phyloP scores from a whole-genome alignment of 1,140 invertebrate genomes.

The Calliphora vicina region DNA sequence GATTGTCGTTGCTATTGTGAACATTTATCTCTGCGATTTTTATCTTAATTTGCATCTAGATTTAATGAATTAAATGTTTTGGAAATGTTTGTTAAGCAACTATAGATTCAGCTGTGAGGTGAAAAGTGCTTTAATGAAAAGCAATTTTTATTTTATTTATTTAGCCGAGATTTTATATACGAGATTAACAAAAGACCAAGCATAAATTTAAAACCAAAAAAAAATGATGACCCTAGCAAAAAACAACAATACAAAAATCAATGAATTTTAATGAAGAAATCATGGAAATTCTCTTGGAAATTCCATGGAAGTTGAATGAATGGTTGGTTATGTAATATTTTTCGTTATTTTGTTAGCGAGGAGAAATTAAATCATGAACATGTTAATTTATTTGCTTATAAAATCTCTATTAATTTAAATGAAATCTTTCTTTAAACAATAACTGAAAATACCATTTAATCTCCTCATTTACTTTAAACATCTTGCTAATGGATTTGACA shows the following conservation, averaged over 20 bases:
- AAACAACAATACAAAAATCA: neutral
- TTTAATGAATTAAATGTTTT: conserved; percentile 36
- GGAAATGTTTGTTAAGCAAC: neutral
- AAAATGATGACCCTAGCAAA: neutral
- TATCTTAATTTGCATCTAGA: conserved; percentile 40
- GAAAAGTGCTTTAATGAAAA: conserved; percentile 14
- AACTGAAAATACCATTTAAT: conserved; percentile 17
- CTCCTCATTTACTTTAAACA: conserved; percentile 28
- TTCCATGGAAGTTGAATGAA: no score
- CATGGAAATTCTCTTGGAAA: neutral
- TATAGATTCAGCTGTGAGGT: conserved; percentile 12
- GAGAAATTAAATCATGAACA: no score
- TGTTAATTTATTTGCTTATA: no score
- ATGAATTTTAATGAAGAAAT: neutral
- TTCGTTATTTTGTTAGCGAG: no score
- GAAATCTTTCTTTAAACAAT: conserved; percentile 27
- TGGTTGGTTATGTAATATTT: no score
- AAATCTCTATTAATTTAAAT: conserved; percentile 17
- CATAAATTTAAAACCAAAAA: neutral
- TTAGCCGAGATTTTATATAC: neutral
- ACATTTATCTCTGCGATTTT: neutral
- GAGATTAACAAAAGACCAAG: conserved; percentile 1
- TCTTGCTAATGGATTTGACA: conserved; percentile 30
- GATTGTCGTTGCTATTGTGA: neutral
- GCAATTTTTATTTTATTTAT: neutral